These are phyloP conservation scores for Luidia sarsii DNA, from an alignment of 53 echinoderm and acorn worm species.

Conservation along the genomic window DNA sequence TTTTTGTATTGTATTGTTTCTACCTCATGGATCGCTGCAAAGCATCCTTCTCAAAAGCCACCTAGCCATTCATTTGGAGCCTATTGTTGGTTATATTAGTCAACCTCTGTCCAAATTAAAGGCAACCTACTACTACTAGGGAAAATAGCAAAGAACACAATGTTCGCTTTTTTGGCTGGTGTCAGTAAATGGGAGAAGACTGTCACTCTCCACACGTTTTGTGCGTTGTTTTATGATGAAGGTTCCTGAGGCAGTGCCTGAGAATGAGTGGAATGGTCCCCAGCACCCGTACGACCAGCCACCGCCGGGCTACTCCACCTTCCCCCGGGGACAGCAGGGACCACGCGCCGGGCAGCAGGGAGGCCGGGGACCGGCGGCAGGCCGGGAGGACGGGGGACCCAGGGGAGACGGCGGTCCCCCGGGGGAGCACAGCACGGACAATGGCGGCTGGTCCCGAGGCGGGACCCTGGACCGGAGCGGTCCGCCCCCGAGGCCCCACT, in stretches of 20 bases:
- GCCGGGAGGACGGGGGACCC: conserved; percentile 34
- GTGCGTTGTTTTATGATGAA: too few relatives aligned
- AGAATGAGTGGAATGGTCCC: conserved; percentile 54
- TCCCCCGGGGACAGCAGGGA: conserved; percentile 24
- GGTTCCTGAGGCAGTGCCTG: conserved; percentile 58
- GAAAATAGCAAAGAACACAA: too few relatives aligned
- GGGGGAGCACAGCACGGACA: conserved; percentile 16
- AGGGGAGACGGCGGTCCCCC: conserved; percentile 25
- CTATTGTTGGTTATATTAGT: too few relatives aligned
- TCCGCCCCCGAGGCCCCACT: conserved; percentile 14
- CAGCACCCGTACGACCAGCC: conserved; percentile 46
- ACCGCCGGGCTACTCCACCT: conserved; percentile 29
- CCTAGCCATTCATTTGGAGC: too few relatives aligned
- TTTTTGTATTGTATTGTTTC: too few relatives aligned
- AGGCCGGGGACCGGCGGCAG: not conserved
- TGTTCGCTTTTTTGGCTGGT: too few relatives aligned
- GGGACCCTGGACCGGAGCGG: conserved; percentile 24
- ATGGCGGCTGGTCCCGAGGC: conserved; percentile 20
- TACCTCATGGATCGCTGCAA: too few relatives aligned
- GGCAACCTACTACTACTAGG: too few relatives aligned
- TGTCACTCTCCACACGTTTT: too few relatives aligned
- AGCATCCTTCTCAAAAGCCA: too few relatives aligned
- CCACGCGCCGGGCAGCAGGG: conserved; percentile 19
- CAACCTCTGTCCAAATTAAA: too few relatives aligned
- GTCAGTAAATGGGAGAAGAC: too few relatives aligned